Percentiles rank a stretch among this genome's conserved stretches.
Evolutionary conservation across 2,888 invertebrate species (phyloP).

Genomic region (Drepana falcataria): DNA sequence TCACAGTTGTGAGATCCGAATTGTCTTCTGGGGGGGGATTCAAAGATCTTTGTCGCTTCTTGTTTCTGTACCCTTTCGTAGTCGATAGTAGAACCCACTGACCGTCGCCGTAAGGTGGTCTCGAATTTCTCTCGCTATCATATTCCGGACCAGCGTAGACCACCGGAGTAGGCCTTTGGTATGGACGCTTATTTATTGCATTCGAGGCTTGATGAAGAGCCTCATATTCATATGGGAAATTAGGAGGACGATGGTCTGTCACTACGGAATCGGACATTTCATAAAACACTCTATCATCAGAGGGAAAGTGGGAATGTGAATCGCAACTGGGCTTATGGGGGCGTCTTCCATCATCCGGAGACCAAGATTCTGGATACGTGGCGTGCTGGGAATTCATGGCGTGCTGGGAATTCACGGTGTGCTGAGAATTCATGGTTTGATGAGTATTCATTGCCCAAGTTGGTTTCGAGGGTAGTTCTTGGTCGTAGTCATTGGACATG

Average conservation of each 20-base stretch:
- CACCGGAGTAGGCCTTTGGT: conserved; percentile 64
- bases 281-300: conserved; percentile 55
- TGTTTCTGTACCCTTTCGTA: conserved; percentile 85
- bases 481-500: conserved; percentile 49
- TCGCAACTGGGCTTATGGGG: conserved; percentile 69
- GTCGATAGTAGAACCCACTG: conserved; percentile 88
- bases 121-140: conserved; percentile 72
- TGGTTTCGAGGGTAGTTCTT: conserved; percentile 62
- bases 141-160: conserved; percentile 69
- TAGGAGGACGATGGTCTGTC: conserved; percentile 69
- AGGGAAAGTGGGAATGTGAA: conserved; percentile 41
- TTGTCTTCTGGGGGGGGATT: conserved; percentile 39
- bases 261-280: conserved; percentile 64
- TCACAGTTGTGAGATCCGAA: conserved; percentile 45
- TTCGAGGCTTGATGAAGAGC: conserved; percentile 53
- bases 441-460: conserved; percentile 57
- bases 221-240: conserved; percentile 71
- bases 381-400: conserved; percentile 44
- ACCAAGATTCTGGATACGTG: conserved; percentile 54
- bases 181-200: conserved; percentile 48
- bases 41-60: conserved; percentile 65
- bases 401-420: conserved; percentile 46
- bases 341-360: conserved; percentile 60
- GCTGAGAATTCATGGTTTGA: conserved; percentile 47
- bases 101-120: conserved; percentile 83